These are phyloP conservation scores for Melanotaenia maccullochi DNA, from an alignment of 2,797 vertebrate genomes.

Conservation along the genomic window DNA sequence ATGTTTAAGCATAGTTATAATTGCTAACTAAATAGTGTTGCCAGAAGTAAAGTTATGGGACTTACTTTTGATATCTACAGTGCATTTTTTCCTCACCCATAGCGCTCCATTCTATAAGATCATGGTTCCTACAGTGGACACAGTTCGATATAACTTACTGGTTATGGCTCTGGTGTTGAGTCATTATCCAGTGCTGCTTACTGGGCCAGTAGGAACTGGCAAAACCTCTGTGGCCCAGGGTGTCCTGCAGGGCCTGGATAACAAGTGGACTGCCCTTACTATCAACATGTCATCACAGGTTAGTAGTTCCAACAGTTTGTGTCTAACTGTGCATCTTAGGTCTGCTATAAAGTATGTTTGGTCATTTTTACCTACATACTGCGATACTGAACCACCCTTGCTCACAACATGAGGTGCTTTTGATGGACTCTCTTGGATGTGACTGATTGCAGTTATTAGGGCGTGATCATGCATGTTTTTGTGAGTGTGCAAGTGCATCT, in stretches of 20 bases:
- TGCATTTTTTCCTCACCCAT: slow-evolving; percentile 7
- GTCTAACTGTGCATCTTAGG: no score
- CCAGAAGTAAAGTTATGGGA: neutral
- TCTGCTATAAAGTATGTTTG: no score
- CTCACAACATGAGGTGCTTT: slow-evolving; percentile 14
- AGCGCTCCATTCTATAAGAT: slow-evolving; percentile 87
- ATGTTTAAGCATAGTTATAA: neutral
- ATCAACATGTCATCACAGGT: slow-evolving; percentile 95
- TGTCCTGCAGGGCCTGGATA: slow-evolving; percentile 84
- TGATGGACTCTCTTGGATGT: neutral
- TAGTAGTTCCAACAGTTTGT: slow-evolving; percentile 24
- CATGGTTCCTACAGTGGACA: slow-evolving; percentile 91
- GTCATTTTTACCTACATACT: slow-evolving; percentile 11
- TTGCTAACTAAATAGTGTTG: neutral
- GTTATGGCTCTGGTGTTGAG: slow-evolving; percentile 81
- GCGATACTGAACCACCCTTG: slow-evolving; percentile 2
- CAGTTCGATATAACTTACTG: slow-evolving; percentile 88
- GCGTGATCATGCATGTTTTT: neutral
- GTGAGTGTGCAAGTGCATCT: slow-evolving; percentile 11
- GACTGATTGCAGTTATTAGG: slow-evolving; percentile 20
- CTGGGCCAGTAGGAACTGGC: slow-evolving; percentile 89
- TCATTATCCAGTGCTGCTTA: slow-evolving; percentile 86
- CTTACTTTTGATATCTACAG: neutral
- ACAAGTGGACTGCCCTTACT: slow-evolving; percentile 84
- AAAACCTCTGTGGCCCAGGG: slow-evolving; percentile 91